Evolutionary conservation across 2,888 invertebrate species (phyloP), one percentile per base, ranked within the genome.

Genomic region (Lapara coniferarum): DNA sequence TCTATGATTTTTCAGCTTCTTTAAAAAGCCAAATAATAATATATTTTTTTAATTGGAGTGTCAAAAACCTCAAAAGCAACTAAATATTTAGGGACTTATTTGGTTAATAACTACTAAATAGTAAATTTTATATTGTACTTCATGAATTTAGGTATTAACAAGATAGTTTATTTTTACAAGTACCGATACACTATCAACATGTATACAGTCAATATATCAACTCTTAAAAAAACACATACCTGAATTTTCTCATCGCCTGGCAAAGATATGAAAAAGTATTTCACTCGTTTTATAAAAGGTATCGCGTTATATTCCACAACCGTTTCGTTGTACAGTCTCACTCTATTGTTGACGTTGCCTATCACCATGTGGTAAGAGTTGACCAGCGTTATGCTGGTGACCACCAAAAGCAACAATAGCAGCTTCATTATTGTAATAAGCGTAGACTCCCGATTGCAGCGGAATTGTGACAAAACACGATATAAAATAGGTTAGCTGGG

Each of bases 251-350:
- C 78, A 14, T 84, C 81, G 13, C 83, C 81, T 7, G 74, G 59
- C 2, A 83, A 78, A 3, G 83, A 51, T 66, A 83, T 85, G 52
- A 93, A 93, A 56, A 73, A 89, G 2, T 81, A 73, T 13, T 93
- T 93, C 0, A 92, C 90, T 49, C 93, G 78, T 66, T 93, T 93
- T 10, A 87, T 77, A 44, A 92, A 86, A 0, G 88, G 89, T 8
- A 84, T 79, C 0, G 92, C 88, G 59, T 87, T 91, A 69, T 92
- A 93, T 59, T 85, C 76, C 0, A 90, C 71, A 1, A 44, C 46
- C 0, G 80, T 80, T 4, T 83, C 81, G 2, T 90, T 80, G 0
- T 68, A 69, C 2, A 78, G 2, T 1, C 53, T 71, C 2, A 79
- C 79, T 57, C 76, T 69, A 37, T 78, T 73, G 0, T 74, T 72